Conservation (phyloP, 2,113 vertebrate genomes). For the Hystrix brachyura region DNA sequence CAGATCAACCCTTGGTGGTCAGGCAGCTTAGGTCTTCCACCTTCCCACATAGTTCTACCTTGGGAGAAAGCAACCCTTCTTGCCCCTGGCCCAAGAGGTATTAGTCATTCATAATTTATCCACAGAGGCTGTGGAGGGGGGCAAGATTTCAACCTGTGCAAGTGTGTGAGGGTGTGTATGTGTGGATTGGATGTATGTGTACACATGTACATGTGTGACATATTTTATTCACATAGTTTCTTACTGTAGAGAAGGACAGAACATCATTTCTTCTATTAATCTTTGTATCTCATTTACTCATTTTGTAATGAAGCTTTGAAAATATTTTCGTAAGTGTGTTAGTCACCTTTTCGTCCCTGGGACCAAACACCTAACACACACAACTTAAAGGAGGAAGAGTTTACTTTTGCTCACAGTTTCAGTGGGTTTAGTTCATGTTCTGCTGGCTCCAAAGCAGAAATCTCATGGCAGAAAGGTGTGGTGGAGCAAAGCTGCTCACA, state of each 20-base stretch:
- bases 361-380: neutral
- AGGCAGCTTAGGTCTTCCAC: neutral
- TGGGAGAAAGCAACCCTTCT: neutral
- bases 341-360: neutral
- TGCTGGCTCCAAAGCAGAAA: neutral
- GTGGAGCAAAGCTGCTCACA: neutral
- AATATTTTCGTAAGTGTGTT: neutral
- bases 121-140: neutral
- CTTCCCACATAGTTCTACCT: neutral
- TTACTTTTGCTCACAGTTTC: neutral
- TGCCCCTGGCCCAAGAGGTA: neutral
- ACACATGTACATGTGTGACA: neutral
- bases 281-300: neutral
- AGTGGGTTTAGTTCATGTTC: too few species aligned
- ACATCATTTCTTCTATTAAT: neutral
- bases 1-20: neutral
- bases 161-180: neutral
- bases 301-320: constrained; percentile 47
- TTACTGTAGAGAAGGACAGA: neutral
- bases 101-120: neutral
- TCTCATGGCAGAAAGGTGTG: neutral
- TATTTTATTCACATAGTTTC: neutral
- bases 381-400: neutral
- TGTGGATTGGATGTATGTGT: neutral
- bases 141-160: neutral